Evolutionary conservation across 1,140 invertebrate genomes (phyloP).

Genomic region (Teleopsis dalmanni): DNA sequence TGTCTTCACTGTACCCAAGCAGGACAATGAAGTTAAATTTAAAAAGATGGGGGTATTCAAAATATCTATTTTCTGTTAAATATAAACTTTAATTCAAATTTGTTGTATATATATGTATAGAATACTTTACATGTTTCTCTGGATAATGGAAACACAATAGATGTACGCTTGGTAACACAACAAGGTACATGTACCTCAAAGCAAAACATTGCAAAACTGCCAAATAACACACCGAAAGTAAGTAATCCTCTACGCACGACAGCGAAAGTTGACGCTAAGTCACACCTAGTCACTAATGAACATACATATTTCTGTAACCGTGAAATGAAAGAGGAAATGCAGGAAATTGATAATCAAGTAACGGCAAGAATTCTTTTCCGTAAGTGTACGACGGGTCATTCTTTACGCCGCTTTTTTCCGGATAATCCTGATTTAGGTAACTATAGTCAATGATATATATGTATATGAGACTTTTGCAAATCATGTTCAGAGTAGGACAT

Average conservation of each 20-base stretch:
- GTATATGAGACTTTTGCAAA: no score
- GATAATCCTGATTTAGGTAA: constrained; percentile 40
- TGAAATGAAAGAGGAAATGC: constrained; percentile 33
- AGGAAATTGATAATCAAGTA: constrained; percentile 32
- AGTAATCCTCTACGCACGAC: constrained; percentile 29
- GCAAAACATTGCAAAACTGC: constrained; percentile 9
- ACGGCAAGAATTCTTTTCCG: constrained; percentile 39
- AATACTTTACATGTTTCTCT: constrained; percentile 22
- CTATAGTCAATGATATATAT: no score
- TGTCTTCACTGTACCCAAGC: constrained; percentile 36
- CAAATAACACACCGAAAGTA: constrained; percentile 23
- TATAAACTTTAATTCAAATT: not conserved
- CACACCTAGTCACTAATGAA: constrained; percentile 35
- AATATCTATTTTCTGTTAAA: not conserved
- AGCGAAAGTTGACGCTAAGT: constrained; percentile 8
- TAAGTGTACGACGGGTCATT: constrained; percentile 31
- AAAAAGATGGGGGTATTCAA: constrained; percentile 18
- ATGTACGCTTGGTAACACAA: constrained; percentile 36
- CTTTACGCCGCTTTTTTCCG: constrained; percentile 33
- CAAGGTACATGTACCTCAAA: constrained; percentile 26
- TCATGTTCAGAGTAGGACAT: no score
- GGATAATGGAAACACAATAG: constrained; percentile 39
- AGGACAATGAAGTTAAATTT: constrained; percentile 37
- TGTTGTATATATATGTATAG: not conserved
- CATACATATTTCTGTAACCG: constrained; percentile 40